Base-by-base conservation (phyloP, 2,888 invertebrate genomes). In the Toxonevra muliebris region DNA sequence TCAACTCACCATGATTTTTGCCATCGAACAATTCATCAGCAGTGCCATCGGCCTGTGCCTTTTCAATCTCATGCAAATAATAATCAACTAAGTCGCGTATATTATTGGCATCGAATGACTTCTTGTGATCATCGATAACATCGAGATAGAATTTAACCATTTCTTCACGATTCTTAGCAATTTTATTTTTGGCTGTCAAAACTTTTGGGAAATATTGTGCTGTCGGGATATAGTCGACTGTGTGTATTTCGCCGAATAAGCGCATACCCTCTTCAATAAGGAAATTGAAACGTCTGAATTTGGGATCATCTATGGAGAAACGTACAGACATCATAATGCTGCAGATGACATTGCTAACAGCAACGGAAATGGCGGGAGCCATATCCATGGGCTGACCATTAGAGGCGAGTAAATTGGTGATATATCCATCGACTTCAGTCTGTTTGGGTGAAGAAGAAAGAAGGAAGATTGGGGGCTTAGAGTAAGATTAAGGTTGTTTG, bases 251-350 rank as follows among this genome's bases (percentile, higher is more conserved):
- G 11, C 94, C 94, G 79, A 96, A 95, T 0, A 96, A 87, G 66
- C 90, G 88, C 90, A 96, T 96, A 42, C 96, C 96, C 86, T 96
- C 96, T 79, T 95, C 95, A 77, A 96, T 94, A n/a, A 95, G 87
- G 73, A 88, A 87, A 88, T 94, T 94, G 78, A 95, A 92, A 66
- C 93, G 88, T 62, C 89, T 88, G 85, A 96, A 96, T 63, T 91
- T 88, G 7, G 86, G 86, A 81, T 95, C 95, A 62, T 93, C 91
- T 74, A 91, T 89, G 66, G 90, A 89, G 85, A 95, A 96, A 53
- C 94, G 88, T 5, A 93, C 91, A 43, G 94, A 93, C 96, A 96
- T 96, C 79, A 95, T 90, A 76, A 96, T 90, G 72, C 93, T 92
- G 84, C 96, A 95, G 75, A 96, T 95, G 5, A 96, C 95, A 85